Evolutionary conservation across 1,140 invertebrate species (phyloP), one percentile per base, ranked within the genome.

Genomic region (Pissodes strobi): DNA sequence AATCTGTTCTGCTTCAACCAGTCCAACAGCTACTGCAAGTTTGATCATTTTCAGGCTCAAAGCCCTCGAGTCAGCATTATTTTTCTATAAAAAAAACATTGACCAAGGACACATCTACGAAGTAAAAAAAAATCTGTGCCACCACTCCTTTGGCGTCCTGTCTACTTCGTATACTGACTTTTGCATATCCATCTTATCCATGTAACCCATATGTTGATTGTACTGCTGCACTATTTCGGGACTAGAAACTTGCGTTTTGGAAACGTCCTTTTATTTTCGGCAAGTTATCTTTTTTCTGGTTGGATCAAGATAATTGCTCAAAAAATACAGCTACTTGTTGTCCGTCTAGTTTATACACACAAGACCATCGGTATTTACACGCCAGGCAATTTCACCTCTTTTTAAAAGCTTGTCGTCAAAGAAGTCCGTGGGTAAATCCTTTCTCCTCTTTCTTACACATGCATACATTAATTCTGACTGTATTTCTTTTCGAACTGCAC

Each of bases 241-340:
- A 46, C 67, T 69, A 10, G 45, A 10, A 43, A 68, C 27, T n/a
- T 62, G 23, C 45, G 62, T 12, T 4, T 6, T 46, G n/a, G 39
- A 27, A 15, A 67, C 74, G 68, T 77, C 67, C 74, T 74, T 73
- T 58, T 68, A 55, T 67, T 72, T 74, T 64, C 74, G 55, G 72
- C 72, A 68, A 68, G 66, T 59, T 66, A 65, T 57, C 74, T 72
- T 62, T 78, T 68, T n/a, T n/a, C n/a, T n/a, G n/a, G n/a, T n/a
- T n/a, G n/a, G n/a, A n/a, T n/a, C n/a, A n/a, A n/a, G n/a, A 70
- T 72, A 77, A 69, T 79, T 80, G 6, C 72, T 76, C n/a, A 76
- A 64, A 55, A 81, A 78, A 46, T 64, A 61, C 60, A 80, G 76
- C 5, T 63, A 25, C 71, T 70, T 75, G 60, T 76, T 79, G 67